These are phyloP conservation scores for Melanotaenia trifasciata DNA, from an alignment of 2,797 vertebrate genomes.

Conservation along the genomic window DNA sequence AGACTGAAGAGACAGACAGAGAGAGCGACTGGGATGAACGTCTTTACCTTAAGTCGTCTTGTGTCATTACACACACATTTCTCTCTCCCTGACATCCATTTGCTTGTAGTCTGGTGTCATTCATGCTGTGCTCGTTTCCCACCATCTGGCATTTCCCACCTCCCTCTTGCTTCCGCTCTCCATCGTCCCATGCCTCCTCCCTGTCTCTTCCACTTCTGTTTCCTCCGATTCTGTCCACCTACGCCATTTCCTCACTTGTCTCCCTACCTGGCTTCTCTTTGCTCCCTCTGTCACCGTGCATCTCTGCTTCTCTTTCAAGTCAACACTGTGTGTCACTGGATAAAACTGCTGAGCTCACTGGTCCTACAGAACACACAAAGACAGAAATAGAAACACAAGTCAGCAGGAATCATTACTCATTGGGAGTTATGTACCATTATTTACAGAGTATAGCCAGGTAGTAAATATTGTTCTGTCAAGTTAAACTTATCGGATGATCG, in stretches of 20 bases:
- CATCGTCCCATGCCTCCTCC: slow-evolving; percentile 15
- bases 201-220: slow-evolving; percentile 27
- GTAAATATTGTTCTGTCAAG: background rate
- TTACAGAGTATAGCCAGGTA: background rate
- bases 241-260: background rate
- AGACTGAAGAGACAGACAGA: background rate
- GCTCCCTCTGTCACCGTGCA: slow-evolving; percentile 35
- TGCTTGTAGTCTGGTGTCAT: slow-evolving; percentile 33
- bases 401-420: slow-evolving; percentile 32
- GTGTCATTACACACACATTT: slow-evolving; percentile 20
- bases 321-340: slow-evolving; percentile 36
- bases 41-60: slow-evolving; percentile 13
- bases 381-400: slow-evolving; percentile 45
- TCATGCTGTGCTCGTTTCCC: slow-evolving; percentile 56
- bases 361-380: slow-evolving; percentile 2
- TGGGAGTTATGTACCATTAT: background rate
- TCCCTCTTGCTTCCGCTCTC: slow-evolving; percentile 51
- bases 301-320: slow-evolving; percentile 19
- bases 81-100: slow-evolving; percentile 29
- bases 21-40: background rate
- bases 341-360: slow-evolving; percentile 58
- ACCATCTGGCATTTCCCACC: slow-evolving; percentile 68
- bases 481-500: background rate
- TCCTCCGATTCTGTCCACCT: background rate
- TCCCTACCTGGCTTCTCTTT: slow-evolving; percentile 21